Percentiles rank a stretch among this genome's conserved stretches.
phyloP scores from a whole-genome alignment of 2,113 vertebrate genomes.

The Bufo gargarizans region DNA sequence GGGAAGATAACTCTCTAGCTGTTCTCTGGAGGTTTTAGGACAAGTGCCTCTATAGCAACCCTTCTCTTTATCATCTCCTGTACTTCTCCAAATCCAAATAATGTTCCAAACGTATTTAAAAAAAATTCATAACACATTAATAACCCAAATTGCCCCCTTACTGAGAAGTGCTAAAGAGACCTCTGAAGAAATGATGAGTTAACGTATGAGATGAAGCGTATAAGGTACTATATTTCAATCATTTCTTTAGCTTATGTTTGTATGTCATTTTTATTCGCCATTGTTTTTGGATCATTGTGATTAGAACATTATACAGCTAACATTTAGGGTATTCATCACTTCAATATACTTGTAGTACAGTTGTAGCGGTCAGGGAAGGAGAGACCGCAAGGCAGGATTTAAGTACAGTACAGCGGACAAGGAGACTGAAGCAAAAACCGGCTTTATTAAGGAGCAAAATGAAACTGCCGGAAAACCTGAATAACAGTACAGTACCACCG shows the following conservation, averaged over 20 bases:
- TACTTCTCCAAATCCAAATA: not conserved
- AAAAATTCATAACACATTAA: not conserved
- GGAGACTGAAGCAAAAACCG: too few species aligned
- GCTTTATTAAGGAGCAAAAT: too few species aligned
- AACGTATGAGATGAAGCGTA: too few species aligned
- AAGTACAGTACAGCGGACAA: too few species aligned
- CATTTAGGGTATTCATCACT: too few species aligned
- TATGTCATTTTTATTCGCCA: not conserved
- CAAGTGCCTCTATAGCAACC: not conserved
- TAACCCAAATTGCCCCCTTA: not conserved
- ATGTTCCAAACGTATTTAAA: not conserved
- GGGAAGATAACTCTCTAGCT: not conserved
- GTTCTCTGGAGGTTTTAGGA: conserved; percentile 7
- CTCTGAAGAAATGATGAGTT: not conserved
- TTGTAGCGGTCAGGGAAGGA: too few species aligned
- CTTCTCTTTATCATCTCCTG: conserved; percentile 7
- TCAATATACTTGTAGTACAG: too few species aligned
- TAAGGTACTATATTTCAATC: too few species aligned
- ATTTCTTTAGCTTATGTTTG: not conserved
- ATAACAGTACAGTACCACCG: too few species aligned
- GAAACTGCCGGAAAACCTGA: too few species aligned
- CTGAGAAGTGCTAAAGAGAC: not conserved
- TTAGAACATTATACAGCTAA: not conserved
- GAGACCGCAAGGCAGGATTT: too few species aligned
- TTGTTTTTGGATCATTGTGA: not conserved